Conservation (phyloP, 2,888 invertebrate species). For the Heterodera filipjevi region DNA sequence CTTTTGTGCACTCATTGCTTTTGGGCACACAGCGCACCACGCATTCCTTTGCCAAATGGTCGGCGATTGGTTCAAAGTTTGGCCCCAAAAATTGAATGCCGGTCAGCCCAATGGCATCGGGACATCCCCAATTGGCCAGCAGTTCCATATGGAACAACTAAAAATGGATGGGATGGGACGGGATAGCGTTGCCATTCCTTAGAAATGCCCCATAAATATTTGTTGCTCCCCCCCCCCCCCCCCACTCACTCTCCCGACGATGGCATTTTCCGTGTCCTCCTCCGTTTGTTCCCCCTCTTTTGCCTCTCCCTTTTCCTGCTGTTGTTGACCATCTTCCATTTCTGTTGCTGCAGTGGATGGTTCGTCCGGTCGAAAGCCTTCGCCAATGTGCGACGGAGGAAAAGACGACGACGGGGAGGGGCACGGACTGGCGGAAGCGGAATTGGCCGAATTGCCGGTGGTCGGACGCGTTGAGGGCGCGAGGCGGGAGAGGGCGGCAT, state of each 20-base stretch:
- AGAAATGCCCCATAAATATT: background rate
- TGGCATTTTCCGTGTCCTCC: constrained; percentile 18
- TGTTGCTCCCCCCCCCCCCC: background rate
- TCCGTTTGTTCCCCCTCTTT: too few species aligned
- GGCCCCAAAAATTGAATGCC: constrained; percentile 68
- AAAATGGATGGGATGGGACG: constrained; percentile 25
- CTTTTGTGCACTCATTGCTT: background rate
- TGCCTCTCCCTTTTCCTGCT: too few species aligned
- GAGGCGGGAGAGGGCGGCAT: background rate
- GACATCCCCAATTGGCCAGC: constrained; percentile 69
- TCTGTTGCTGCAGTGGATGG: background rate
- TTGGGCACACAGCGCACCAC: constrained; percentile 38
- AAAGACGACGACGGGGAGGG: constrained; percentile 3
- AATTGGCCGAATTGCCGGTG: constrained; percentile 7
- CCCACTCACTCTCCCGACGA: constrained; percentile 23
- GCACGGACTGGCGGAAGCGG: background rate
- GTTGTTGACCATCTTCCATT: background rate
- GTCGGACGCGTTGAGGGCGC: constrained; percentile 14
- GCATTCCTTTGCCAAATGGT: constrained; percentile 40
- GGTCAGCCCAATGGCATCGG: constrained; percentile 68
- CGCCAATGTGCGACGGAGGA: background rate
- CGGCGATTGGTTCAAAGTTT: constrained; percentile 65
- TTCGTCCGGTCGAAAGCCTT: background rate
- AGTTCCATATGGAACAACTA: constrained; percentile 66
- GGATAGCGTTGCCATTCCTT: too few species aligned